phyloP scores from a whole-genome alignment of 2,888 invertebrate genomes.

The Perithous albicinctus region DNA sequence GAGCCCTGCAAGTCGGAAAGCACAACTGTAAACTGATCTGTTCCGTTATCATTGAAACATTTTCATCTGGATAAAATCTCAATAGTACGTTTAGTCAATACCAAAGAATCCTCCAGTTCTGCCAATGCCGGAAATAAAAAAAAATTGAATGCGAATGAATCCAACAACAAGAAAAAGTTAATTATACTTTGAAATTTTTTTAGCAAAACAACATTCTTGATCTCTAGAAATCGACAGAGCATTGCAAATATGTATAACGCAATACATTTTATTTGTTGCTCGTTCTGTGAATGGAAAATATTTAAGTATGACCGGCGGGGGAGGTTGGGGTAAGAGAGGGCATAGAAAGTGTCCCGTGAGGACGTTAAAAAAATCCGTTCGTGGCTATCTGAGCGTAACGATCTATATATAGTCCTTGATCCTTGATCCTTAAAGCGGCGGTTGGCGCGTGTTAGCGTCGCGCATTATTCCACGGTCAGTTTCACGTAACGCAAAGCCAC shows the following conservation, averaged over 20 bases:
- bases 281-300: slow-evolving; percentile 32
- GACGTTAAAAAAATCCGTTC: slow-evolving; percentile 49
- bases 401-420: slow-evolving; percentile 68
- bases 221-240: not conserved
- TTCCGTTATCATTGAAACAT: too few species aligned
- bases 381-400: slow-evolving; percentile 66
- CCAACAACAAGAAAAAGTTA: not conserved
- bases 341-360: slow-evolving; percentile 59
- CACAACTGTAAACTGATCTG: too few species aligned
- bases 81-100: too few species aligned
- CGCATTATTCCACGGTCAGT: slow-evolving; percentile 8
- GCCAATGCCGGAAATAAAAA: not conserved
- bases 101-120: not conserved
- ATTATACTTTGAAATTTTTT: not conserved
- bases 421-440: slow-evolving; percentile 64
- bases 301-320: slow-evolving; percentile 9
- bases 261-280: slow-evolving; percentile 26
- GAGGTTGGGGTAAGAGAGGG: slow-evolving; percentile 36
- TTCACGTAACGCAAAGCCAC: slow-evolving; percentile 20
- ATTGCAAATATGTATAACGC: not conserved
- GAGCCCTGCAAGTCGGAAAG: too few species aligned
- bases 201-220: not conserved
- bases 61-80: too few species aligned
- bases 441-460: slow-evolving; percentile 44
- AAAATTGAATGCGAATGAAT: not conserved